Percentiles rank a stretch among this genome's conserved stretches.
Conservation (phyloP, 2,113 vertebrate species). For the Nyctibius bracteatus region DNA sequence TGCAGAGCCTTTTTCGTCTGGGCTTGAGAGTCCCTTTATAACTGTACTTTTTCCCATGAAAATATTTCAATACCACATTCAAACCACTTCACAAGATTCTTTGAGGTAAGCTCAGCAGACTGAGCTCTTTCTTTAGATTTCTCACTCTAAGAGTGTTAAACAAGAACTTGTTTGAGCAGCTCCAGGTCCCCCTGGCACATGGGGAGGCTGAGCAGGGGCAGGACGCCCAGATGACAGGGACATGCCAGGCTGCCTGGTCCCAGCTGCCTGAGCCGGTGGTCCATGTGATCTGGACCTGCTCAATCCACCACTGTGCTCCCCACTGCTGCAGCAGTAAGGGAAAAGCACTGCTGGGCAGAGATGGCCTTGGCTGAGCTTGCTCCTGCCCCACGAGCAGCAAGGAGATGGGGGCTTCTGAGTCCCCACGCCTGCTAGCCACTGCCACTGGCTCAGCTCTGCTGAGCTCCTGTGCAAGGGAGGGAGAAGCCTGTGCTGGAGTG, state of each 20-base stretch:
- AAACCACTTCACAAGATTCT: background rate
- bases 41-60: background rate
- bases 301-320: background rate
- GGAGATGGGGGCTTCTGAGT: background rate
- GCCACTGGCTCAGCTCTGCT: background rate
- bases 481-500: background rate
- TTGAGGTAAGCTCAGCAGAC: background rate
- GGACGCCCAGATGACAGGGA: background rate
- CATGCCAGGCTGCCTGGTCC: background rate
- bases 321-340: background rate
- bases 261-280: background rate
- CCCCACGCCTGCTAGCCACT: background rate
- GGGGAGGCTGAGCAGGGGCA: background rate
- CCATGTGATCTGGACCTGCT: background rate
- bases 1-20: background rate
- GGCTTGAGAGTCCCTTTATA: background rate
- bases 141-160: background rate
- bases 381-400: accelerated
- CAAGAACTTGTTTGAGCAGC: background rate
- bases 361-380: background rate
- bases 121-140: accelerated
- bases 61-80: background rate
- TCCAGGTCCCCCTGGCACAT: background rate
- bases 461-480: background rate
- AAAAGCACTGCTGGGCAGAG: background rate